A percentile compares a stretch with the other conserved stretches of the same genome.
Evolutionary conservation across 1,140 invertebrate species (phyloP).

Genomic region (Atopsyche davidsoni): DNA sequence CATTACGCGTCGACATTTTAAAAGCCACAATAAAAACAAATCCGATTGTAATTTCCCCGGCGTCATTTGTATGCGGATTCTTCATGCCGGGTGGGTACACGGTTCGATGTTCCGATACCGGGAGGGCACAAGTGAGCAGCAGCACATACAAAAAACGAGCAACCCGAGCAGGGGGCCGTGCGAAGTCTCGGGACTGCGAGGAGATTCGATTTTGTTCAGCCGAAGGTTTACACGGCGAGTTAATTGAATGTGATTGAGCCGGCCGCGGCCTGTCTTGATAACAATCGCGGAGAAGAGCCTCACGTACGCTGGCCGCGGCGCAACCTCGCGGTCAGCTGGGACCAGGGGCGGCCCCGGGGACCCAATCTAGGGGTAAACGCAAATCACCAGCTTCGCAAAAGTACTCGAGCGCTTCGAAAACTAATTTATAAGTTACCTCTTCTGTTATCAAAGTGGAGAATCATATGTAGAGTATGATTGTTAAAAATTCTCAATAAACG

Average conservation of each 20-base stretch:
- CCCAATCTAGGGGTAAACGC: slow-evolving; percentile 6
- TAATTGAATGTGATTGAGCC: slow-evolving; percentile 31
- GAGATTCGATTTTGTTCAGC: not conserved
- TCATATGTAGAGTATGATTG: no score
- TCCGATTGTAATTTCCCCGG: no score
- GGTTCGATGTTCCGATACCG: not conserved
- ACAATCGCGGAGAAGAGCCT: slow-evolving; percentile 23
- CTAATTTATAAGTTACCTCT: slow-evolving; percentile 1
- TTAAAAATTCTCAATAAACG: no score
- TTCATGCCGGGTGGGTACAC: not conserved
- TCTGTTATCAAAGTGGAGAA: no score
- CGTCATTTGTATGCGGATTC: not conserved
- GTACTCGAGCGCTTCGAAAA: slow-evolving; percentile 4
- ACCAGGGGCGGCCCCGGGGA: not conserved
- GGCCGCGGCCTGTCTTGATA: slow-evolving; percentile 17
- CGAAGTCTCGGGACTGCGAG: slow-evolving; percentile 15
- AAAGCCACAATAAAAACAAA: no score
- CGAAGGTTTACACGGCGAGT: slow-evolving; percentile 20
- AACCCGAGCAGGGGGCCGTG: slow-evolving; percentile 21
- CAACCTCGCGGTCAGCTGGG: no score
- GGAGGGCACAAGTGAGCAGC: not conserved
- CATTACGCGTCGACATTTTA: no score
- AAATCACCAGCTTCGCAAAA: not conserved
- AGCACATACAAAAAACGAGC: not conserved
- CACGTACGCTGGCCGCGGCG: slow-evolving; percentile 17